These are phyloP conservation scores for Propithecus coquereli DNA, from an alignment of 2,113 vertebrate genomes.

Conservation along the genomic window DNA sequence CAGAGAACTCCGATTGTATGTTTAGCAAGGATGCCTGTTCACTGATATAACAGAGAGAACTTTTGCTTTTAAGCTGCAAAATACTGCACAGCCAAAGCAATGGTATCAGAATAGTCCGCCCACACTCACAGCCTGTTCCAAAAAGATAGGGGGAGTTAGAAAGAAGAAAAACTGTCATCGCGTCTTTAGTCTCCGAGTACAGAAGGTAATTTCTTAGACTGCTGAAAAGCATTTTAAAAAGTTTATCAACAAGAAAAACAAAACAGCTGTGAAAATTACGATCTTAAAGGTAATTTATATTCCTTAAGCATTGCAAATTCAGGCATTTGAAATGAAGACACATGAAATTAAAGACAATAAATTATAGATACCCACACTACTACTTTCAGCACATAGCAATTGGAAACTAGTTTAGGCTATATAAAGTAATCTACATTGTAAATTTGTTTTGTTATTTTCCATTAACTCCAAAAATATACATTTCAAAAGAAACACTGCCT, in stretches of 20 bases:
- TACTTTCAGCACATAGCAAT: not conserved
- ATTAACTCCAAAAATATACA: not conserved
- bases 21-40: not conserved
- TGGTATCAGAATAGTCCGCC: not conserved
- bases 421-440: not conserved
- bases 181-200: not conserved
- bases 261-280: not conserved
- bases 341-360: conserved; percentile 36
- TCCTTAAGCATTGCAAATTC: not conserved
- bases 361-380: not conserved
- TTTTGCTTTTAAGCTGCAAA: conserved; percentile 19
- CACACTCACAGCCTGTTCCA: conserved; percentile 12
- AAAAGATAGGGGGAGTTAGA: not conserved
- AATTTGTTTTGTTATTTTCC: conserved; percentile 22
- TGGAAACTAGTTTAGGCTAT: conserved; percentile 23
- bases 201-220: conserved; percentile 34
- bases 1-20: not conserved
- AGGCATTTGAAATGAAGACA: not conserved
- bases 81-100: conserved; percentile 16
- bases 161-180: not conserved
- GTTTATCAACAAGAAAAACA: conserved; percentile 26
- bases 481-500: not conserved
- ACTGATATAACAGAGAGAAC: not conserved
- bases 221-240: not conserved
- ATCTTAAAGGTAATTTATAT: conserved; percentile 29